phyloP scores from a whole-genome alignment of 2,888 invertebrate species.

The Erpobdella octoculata region DNA sequence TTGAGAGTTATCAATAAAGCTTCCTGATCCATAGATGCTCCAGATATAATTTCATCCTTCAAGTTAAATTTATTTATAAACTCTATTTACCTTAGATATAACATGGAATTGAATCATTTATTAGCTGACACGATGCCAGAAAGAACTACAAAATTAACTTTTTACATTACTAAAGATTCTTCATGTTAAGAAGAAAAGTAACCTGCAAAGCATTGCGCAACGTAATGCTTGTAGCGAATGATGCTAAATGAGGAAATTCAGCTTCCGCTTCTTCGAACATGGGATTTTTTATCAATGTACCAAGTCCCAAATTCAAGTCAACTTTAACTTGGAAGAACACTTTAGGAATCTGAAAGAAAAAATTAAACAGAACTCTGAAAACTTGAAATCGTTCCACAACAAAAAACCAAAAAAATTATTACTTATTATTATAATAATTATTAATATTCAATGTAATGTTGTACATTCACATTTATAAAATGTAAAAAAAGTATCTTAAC shows the following conservation, averaged over 20 bases:
- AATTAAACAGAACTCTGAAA: too few relatives aligned
- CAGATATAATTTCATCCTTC: slow-evolving; percentile 79
- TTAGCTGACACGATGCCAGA: not conserved
- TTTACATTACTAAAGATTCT: not conserved
- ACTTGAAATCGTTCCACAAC: too few relatives aligned
- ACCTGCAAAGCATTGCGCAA: slow-evolving; percentile 53
- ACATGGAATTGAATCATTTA: too few relatives aligned
- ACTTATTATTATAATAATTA: too few relatives aligned
- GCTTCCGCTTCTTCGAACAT: slow-evolving; percentile 94
- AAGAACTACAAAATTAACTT: not conserved
- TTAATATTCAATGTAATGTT: too few relatives aligned
- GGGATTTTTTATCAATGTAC: slow-evolving; percentile 81
- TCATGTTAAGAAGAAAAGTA: slow-evolving; percentile 15
- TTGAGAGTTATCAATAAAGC: slow-evolving; percentile 71
- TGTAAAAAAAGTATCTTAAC: not conserved
- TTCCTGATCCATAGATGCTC: slow-evolving; percentile 59
- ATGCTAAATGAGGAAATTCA: slow-evolving; percentile 94
- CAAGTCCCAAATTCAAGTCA: slow-evolving; percentile 86
- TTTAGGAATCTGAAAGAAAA: slow-evolving; percentile 39
- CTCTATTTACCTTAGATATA: too few relatives aligned
- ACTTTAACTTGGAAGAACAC: slow-evolving; percentile 63
- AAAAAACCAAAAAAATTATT: too few relatives aligned
- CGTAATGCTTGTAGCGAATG: slow-evolving; percentile 89
- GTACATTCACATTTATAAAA: too few relatives aligned
- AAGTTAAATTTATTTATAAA: not conserved